Evolutionary conservation across 2,113 vertebrate genomes (phyloP), one percentile per base, ranked within the genome.

Genomic region (Psephotus haematonotus): DNA sequence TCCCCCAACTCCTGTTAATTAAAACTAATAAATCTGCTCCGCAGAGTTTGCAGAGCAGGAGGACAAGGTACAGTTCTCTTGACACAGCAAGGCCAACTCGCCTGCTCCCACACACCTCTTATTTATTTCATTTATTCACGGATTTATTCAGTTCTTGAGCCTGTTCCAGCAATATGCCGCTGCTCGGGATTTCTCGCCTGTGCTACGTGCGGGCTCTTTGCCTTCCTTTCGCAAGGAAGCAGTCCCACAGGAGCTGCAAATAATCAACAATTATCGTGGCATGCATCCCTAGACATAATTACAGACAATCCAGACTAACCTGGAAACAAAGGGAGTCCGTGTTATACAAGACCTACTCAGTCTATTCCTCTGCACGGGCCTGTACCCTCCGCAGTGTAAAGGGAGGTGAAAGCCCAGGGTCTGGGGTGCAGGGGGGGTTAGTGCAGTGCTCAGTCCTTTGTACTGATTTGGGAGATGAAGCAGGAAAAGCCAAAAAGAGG

Each of bases 11-110:
- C 83, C 91, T 92, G 92, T 98, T 98, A 98, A 98, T 98, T 98
- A 98, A 98, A 98, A 97, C 92, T 96, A 97, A 98, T 98, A 98
- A 98, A 98, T 98, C 98, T 98, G 97, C 93, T 97, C 95, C 89
- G 80, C 97, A 95, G 97, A 93, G 93, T 97, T 97, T 92, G 92
- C 68, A 85, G 91, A 94, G 90, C 83, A 47, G 63, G 29, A 78
- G 82, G 75, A 88, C 90, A 72, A 76, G 95, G 96, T 76, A 12
- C 82, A 90, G 95, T 81, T 93, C 93, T 95, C 77, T 95, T 93
- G 86, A 78, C 79, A 91, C 4, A 10, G 80, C 91, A 86, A 93
- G 92, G 96, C 96, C 96, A 94, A 57, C 93, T 75, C 16, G 0
- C 77, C 86, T 31, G 1, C 68, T 76, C 23, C 83, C 55, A 53